phyloP scores from a whole-genome alignment of 2,797 vertebrate genomes.

The Chromobotia macracanthus region DNA sequence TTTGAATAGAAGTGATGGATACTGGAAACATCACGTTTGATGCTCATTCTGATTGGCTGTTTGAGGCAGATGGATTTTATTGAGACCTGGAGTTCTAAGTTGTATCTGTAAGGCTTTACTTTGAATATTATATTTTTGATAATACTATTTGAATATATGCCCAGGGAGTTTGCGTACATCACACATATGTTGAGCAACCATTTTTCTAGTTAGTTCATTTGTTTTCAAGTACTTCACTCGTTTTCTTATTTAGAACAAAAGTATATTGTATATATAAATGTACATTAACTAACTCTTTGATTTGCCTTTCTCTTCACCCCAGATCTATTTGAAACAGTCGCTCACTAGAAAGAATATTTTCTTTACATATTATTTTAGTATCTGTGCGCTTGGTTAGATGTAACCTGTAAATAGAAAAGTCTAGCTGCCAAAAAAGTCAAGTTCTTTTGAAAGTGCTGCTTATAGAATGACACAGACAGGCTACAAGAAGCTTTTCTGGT shows the following conservation, averaged over 20 bases:
- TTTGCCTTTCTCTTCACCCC: neutral
- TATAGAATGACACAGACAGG: slow-evolving; percentile 19
- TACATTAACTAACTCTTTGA: slow-evolving; percentile 9
- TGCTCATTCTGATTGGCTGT: slow-evolving; percentile 16
- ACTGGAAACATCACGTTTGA: slow-evolving; percentile 28
- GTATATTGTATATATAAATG: slow-evolving; percentile 36
- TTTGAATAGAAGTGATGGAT: neutral
- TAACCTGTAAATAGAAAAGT: slow-evolving; percentile 21
- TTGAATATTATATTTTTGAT: slow-evolving; percentile 61
- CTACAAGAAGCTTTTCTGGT: neutral
- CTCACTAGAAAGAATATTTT: slow-evolving; percentile 16
- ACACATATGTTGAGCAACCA: neutral
- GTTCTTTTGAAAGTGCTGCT: slow-evolving; percentile 36
- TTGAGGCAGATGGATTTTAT: slow-evolving; percentile 27
- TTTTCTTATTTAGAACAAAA: slow-evolving; percentile 11
- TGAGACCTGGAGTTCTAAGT: slow-evolving; percentile 39
- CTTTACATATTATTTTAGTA: slow-evolving; percentile 19
- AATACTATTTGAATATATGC: slow-evolving; percentile 53
- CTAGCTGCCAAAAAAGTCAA: slow-evolving; percentile 32
- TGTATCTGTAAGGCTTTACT: slow-evolving; percentile 52
- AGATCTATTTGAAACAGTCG: slow-evolving; percentile 10
- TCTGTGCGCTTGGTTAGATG: slow-evolving; percentile 26
- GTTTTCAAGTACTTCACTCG: neutral
- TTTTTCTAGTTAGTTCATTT: neutral
- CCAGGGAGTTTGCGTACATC: slow-evolving; percentile 38